Evolutionary conservation across 2,113 vertebrate genomes (phyloP).

Genomic region (Stictonetta naevosa): DNA sequence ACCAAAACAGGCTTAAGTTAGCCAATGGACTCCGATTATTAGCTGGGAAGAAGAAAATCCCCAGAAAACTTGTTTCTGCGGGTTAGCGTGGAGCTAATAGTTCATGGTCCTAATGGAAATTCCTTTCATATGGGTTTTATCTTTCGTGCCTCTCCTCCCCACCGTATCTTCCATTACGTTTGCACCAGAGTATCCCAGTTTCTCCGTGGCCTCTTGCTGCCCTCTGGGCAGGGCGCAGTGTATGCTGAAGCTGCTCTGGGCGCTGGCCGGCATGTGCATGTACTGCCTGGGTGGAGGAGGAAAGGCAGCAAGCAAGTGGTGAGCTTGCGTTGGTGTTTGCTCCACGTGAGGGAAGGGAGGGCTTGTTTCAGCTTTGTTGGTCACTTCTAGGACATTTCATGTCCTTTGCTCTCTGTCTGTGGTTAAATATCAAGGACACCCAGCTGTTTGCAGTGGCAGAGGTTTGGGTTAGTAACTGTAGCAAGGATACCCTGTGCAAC

Average conservation of each 20-base stretch:
- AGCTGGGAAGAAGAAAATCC: neutral
- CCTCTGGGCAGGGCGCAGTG: rapidly evolving
- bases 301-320: neutral
- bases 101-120: neutral
- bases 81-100: neutral
- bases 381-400: neutral
- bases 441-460: neutral
- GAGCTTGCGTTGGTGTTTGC: neutral
- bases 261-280: rapidly evolving
- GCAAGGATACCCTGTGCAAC: neutral
- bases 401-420: neutral
- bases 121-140: neutral
- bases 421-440: neutral
- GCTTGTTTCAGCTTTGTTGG: neutral
- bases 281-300: neutral
- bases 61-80: neutral
- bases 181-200: neutral
- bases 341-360: neutral
- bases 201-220: neutral
- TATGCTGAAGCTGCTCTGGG: neutral
- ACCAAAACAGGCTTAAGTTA: neutral
- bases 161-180: neutral
- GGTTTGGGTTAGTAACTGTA: neutral
- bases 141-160: neutral
- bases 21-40: neutral